A percentile compares a stretch with the other conserved stretches of the same genome.
These are phyloP conservation scores for Diaprepes abbreviatus DNA, from an alignment of 2,888 invertebrate species.

Conservation along the genomic window DNA sequence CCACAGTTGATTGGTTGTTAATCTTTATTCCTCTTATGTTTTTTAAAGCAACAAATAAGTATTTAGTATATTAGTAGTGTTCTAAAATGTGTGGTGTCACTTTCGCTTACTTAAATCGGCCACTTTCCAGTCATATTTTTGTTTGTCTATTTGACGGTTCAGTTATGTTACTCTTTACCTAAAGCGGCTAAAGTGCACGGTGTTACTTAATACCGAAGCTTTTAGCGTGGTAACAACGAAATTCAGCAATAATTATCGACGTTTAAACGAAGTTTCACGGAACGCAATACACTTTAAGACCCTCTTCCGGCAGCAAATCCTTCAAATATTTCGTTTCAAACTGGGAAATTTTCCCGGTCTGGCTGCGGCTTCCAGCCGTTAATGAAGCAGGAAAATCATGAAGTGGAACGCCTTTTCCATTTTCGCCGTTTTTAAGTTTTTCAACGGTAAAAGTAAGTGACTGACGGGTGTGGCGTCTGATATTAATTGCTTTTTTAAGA, in stretches of 20 bases:
- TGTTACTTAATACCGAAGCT: conserved; percentile 24
- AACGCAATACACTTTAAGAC: conserved; percentile 46
- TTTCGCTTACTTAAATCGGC: not conserved
- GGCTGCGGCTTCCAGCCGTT: conserved; percentile 49
- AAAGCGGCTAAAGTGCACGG: conserved; percentile 10
- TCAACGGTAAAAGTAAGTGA: conserved; percentile 37
- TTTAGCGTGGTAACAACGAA: conserved; percentile 29
- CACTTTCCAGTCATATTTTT: not conserved
- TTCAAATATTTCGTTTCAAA: conserved; percentile 46
- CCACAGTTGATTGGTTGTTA: too few species aligned
- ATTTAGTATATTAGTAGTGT: too few species aligned
- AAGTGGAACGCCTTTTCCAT: conserved; percentile 56
- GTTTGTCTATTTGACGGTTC: conserved; percentile 1
- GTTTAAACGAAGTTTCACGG: conserved; percentile 44
- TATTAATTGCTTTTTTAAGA: conserved; percentile 47
- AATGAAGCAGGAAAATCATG: conserved; percentile 57
- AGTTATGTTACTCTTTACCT: conserved; percentile 1
- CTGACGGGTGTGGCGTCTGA: conserved; percentile 39
- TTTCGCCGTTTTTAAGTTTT: conserved; percentile 49
- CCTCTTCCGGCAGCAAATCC: conserved; percentile 47
- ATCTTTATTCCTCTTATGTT: too few species aligned
- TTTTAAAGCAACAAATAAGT: too few species aligned
- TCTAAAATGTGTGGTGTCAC: too few species aligned
- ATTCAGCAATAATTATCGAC: conserved; percentile 47
- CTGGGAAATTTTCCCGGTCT: conserved; percentile 45